Evolutionary conservation across 2,113 vertebrate species (phyloP).

Genomic region (Calcarius ornatus): DNA sequence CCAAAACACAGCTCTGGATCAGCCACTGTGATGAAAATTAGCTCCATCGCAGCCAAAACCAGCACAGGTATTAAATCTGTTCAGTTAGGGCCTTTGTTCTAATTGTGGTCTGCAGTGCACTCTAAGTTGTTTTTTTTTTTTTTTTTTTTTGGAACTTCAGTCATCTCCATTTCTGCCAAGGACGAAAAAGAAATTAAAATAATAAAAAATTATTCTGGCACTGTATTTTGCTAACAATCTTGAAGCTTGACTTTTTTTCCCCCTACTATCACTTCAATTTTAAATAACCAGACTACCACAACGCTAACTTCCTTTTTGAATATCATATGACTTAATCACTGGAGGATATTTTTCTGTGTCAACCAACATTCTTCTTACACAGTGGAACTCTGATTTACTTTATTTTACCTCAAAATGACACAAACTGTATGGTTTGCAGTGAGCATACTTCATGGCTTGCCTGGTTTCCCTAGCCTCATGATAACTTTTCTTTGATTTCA

Average conservation of each 20-base stretch:
- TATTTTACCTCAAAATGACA: not conserved
- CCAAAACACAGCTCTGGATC: not conserved
- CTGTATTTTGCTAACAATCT: not conserved
- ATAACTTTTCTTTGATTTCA: not conserved
- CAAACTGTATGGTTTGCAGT: not conserved
- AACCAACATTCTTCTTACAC: not conserved
- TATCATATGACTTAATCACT: not conserved
- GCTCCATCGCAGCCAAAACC: not conserved
- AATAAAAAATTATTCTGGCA: too few relatives aligned
- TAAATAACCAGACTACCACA: not conserved
- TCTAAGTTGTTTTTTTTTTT: too few relatives aligned
- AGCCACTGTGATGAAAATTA: not conserved
- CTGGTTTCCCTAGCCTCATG: not conserved
- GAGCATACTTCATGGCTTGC: not conserved
- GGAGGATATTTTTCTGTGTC: constrained; percentile 8
- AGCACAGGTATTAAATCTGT: not conserved
- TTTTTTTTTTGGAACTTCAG: not conserved
- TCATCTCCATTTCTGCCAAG: not conserved
- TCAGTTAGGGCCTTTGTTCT: not conserved
- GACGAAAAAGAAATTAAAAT: not conserved
- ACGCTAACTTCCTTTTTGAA: not conserved
- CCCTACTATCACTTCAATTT: not conserved
- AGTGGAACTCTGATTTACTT: not conserved
- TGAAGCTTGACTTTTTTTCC: not conserved
- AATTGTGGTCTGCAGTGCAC: not conserved